Evolutionary conservation across 2,888 invertebrate genomes (phyloP).

Genomic region (Steinernema hermaphroditum): DNA sequence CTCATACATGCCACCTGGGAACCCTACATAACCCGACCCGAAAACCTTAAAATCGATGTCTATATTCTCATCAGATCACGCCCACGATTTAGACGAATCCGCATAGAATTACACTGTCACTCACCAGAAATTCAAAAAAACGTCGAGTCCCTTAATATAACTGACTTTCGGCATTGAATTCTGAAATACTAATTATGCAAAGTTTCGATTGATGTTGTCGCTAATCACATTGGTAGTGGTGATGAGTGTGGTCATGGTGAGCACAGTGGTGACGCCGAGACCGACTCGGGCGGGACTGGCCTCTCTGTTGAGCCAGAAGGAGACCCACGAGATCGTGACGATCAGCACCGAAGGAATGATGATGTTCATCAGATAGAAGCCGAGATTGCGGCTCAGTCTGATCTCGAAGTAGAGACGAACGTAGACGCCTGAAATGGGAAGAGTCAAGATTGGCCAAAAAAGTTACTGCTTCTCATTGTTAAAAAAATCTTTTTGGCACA

Average conservation of each 20-base stretch:
- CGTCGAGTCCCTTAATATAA: constrained; percentile 77
- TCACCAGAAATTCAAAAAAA: constrained; percentile 44
- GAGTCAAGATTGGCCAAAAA: neutral
- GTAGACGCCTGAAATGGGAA: constrained; percentile 65
- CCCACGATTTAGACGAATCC: too few relatives aligned
- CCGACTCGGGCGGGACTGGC: constrained; percentile 26
- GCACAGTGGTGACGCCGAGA: constrained; percentile 31
- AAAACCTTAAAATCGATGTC: too few relatives aligned
- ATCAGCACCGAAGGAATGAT: constrained; percentile 77
- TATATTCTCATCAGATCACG: too few relatives aligned
- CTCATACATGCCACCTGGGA: too few relatives aligned
- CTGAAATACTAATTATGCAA: constrained; percentile 74
- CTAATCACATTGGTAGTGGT: constrained; percentile 73
- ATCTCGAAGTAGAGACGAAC: constrained; percentile 66
- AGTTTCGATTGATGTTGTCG: constrained; percentile 63
- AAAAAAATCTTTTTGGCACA: too few relatives aligned
- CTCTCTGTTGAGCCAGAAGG: constrained; percentile 26
- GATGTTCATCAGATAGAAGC: constrained; percentile 96
- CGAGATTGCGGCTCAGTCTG: constrained; percentile 88
- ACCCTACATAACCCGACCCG: too few relatives aligned
- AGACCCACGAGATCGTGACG: constrained; percentile 30
- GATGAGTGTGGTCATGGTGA: constrained; percentile 66
- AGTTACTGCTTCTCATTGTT: neutral
- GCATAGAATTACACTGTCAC: too few relatives aligned
- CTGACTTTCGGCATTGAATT: constrained; percentile 86